Conservation (phyloP, 2,113 vertebrate genomes). For the Chamaea fasciata region DNA sequence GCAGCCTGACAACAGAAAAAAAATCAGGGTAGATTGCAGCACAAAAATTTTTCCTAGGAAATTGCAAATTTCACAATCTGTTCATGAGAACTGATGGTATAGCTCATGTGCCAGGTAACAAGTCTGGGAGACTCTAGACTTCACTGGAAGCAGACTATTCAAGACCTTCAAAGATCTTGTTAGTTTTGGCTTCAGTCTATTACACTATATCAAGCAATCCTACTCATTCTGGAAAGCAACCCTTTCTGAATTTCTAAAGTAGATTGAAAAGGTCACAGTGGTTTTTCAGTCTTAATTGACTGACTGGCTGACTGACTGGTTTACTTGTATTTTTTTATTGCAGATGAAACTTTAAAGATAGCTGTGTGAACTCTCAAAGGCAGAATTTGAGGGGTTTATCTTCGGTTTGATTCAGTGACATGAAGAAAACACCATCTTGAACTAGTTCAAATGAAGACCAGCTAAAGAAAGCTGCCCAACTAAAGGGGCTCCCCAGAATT, state of each 20-base stretch:
- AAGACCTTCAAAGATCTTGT: slow-evolving; percentile 62
- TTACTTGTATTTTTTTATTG: not conserved
- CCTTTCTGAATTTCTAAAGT: slow-evolving; percentile 35
- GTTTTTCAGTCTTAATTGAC: slow-evolving; percentile 43
- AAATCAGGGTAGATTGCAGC: slow-evolving; percentile 45
- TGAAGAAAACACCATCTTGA: not conserved
- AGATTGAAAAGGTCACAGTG: slow-evolving; percentile 58
- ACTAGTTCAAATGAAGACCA: not conserved
- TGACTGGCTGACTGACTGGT: not conserved
- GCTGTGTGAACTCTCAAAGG: not conserved
- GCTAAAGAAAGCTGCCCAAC: not conserved
- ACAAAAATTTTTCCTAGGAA: slow-evolving; percentile 65
- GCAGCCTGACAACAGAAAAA: slow-evolving; percentile 69
- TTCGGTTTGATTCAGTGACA: not conserved
- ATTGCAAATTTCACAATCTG: slow-evolving; percentile 66
- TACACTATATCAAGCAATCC: slow-evolving; percentile 19
- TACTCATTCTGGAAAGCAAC: slow-evolving; percentile 37
- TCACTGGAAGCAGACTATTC: slow-evolving; percentile 28
- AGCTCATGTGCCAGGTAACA: slow-evolving; percentile 52
- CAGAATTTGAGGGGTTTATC: not conserved
- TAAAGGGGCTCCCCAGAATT: not conserved
- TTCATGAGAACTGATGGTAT: slow-evolving; percentile 37
- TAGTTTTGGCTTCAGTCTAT: slow-evolving; percentile 47
- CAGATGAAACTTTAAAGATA: not conserved
- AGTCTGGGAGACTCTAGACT: slow-evolving; percentile 51